Evolutionary conservation across 2,113 vertebrate genomes (phyloP), one percentile per base, ranked within the genome.

Genomic region (Toxotes chatareus): DNA sequence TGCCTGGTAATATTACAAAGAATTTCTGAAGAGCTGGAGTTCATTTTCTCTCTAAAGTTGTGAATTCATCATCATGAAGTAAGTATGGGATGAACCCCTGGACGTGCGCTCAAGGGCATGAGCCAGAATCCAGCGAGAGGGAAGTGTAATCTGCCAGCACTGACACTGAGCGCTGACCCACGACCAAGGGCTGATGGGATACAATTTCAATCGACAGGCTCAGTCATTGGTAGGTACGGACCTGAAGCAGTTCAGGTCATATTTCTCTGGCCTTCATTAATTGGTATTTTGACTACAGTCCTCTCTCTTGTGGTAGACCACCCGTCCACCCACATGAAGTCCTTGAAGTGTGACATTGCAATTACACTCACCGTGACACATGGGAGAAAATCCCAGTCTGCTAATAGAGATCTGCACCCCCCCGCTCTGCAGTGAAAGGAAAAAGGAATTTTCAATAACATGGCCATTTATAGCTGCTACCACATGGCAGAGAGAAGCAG

Each of bases 281-380:
- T 94, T 94, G 90, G 92, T 92, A 93, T 93, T 94, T 93, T 94
- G 93, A 94, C 92, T 93, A 92, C 77, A 88, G 88, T 89, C 86
- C 83, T 87, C 85, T 89, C 88, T 93, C 93, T 87, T 91, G 86
- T 87, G 91, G 88, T 86, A 60, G 90, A 84, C 91, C 86, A 89
- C 86, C 91, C 75, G 76, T 90, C 83, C 90, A 79, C 87, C 90
- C 90, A 86, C 91, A 92, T 83, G 84, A 94, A 93, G 92, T 92
- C 93, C 90, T 92, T 93, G 90, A 93, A 93, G 93, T 94, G 93
- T 94, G 93, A 93, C 93, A 94, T 93, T 91, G 94, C 93, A 94
- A 95, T 94, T 95, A 94, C 90, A 91, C 88, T 91, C 89, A 77
- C 85, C 34, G 71, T 92, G 90, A 92, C 93, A 92, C 91, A 91